Percentiles rank a stretch among this genome's conserved stretches.
Evolutionary conservation across 1,140 invertebrate genomes (phyloP).

Genomic region (Camponotus floridanus): DNA sequence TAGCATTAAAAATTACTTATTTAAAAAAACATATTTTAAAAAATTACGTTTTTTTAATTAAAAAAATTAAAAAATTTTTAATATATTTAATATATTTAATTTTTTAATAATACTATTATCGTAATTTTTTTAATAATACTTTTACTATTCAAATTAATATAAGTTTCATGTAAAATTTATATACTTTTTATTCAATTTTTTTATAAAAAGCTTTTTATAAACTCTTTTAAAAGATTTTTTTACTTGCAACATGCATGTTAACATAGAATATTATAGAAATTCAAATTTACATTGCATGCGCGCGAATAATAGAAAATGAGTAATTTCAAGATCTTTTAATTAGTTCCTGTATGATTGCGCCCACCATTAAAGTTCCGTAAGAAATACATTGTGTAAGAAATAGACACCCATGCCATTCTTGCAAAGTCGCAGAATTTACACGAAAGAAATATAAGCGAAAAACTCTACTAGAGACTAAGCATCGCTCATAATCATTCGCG

Average conservation of each 20-base stretch:
- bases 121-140: too few species aligned
- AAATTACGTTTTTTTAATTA: too few species aligned
- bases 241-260: neutral
- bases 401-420: neutral
- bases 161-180: neutral
- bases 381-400: slow-evolving; percentile 22
- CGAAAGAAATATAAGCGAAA: slow-evolving; percentile 39
- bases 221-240: too few species aligned
- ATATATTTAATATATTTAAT: too few species aligned
- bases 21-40: too few species aligned
- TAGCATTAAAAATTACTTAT: too few species aligned
- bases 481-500: slow-evolving; percentile 8
- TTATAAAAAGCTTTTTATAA: too few species aligned
- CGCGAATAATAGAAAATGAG: neutral
- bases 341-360: neutral
- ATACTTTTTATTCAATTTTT: too few species aligned
- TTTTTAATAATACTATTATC: too few species aligned
- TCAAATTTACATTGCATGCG: neutral
- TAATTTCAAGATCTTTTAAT: slow-evolving; percentile 9
- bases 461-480: slow-evolving; percentile 47
- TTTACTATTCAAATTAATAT: neutral
- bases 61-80: neutral
- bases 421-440: neutral
- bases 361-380: neutral
- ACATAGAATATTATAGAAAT: neutral